Evolutionary conservation across 2,113 vertebrate species (phyloP).

Genomic region (Bujurquina vittata): DNA sequence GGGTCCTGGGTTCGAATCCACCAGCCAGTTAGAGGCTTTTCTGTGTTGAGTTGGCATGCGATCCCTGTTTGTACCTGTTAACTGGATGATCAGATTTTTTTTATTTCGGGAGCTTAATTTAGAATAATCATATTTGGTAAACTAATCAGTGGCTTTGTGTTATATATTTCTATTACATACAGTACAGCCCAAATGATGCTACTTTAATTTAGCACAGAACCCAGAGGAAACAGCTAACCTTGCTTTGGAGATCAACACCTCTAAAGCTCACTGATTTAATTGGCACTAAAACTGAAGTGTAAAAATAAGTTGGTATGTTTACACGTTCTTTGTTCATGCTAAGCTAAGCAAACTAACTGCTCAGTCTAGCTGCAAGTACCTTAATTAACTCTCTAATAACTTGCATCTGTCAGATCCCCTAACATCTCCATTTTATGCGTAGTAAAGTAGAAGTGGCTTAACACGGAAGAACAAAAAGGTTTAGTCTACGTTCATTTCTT

Average conservation of each 20-base stretch:
- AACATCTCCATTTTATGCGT: slow-evolving; percentile 9
- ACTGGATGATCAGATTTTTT: not conserved
- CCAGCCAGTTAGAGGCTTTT: not conserved
- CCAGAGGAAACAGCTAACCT: not conserved
- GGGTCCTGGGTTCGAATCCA: not conserved
- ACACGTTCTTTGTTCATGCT: not conserved
- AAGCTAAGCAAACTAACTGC: slow-evolving; percentile 2
- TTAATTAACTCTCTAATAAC: slow-evolving; percentile 15
- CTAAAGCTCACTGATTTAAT: not conserved
- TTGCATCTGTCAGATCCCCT: slow-evolving; percentile 1
- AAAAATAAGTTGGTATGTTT: not conserved
- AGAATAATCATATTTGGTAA: not conserved
- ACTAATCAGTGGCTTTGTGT: not conserved
- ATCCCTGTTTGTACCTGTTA: not conserved
- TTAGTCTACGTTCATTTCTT: no score
- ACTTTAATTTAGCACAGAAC: not conserved
- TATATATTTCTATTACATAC: not conserved
- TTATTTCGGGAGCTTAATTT: not conserved
- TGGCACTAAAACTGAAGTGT: not conserved
- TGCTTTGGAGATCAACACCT: not conserved
- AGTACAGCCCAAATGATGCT: not conserved
- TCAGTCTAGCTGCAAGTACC: not conserved
- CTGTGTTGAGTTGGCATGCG: not conserved
- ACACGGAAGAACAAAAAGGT: not conserved
- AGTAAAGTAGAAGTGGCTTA: not conserved